A percentile compares a stretch with the other conserved stretches of the same genome.
Conservation (phyloP, 1,140 invertebrate genomes). For the Mercenaria mercenaria region DNA sequence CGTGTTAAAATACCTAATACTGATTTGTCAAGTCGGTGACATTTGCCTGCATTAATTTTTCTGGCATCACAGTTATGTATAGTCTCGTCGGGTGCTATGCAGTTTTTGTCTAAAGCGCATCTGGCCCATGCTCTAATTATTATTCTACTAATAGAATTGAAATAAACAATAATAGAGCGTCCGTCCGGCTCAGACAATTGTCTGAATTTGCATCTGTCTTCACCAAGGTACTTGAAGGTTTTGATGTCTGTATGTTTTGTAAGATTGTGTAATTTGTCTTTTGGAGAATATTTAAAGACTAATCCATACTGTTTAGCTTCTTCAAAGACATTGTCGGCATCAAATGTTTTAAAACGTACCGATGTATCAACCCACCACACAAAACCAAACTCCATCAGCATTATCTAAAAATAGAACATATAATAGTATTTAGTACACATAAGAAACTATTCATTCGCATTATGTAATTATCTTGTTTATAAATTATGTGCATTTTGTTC, state of each 20-base stretch:
- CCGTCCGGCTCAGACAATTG: neutral
- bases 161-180: neutral
- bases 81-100: neutral
- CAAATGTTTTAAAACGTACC: neutral
- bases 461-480: too few relatives aligned
- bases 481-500: too few relatives aligned
- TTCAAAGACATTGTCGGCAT: neutral
- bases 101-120: slow-evolving; percentile 26
- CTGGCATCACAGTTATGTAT: neutral
- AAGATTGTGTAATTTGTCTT: neutral
- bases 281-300: neutral
- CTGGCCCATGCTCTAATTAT: neutral
- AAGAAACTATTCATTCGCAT: too few relatives aligned
- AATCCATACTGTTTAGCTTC: neutral
- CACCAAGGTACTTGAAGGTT: slow-evolving; percentile 3
- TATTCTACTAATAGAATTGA: neutral
- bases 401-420: neutral
- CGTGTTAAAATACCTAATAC: slow-evolving; percentile 25
- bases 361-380: slow-evolving; percentile 35
- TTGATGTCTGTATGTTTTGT: neutral
- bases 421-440: too few relatives aligned
- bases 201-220: slow-evolving; percentile 45
- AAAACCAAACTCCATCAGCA: slow-evolving; percentile 43
- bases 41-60: neutral
- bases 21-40: slow-evolving; percentile 26